Evolutionary conservation across 2,888 invertebrate genomes (phyloP), one percentile per base, ranked within the genome.

Genomic region (Notodonta dromedarius): DNA sequence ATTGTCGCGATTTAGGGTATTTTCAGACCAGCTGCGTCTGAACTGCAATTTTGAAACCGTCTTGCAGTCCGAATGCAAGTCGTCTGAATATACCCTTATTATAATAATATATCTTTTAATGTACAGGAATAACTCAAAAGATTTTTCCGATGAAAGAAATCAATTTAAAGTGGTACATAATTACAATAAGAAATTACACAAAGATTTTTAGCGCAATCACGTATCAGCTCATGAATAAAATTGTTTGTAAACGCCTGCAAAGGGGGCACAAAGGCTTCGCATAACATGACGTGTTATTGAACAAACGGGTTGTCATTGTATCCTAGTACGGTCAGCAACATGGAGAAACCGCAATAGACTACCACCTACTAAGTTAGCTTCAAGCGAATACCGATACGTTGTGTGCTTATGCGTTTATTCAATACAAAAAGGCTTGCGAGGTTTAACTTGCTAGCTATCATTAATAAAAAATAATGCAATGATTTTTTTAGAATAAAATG

Each of bases 281-380:
- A 74, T 73, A 78, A 79, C 68, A 69, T 71, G 67, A 24, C 24
- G 24, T 24, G 24, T 24, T 64, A 59, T 66, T 69, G 74, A 75
- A 65, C 71, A 68, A 77, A 80, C 78, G 62, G 66, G 74, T 80
- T 80, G 73, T 77, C 78, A 80, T 81, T 83, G 82, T 80, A 67
- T 65, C 60, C 60, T 64, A 62, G 63, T 69, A 69, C 46, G 40
- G 32, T n/a, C 56, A 60, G 61, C 61, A 68, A 52, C 57, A 61
- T 7, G 7, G 13, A 13, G 6, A 9, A 46, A 42, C 42, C 4
- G 42, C n/a, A n/a, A 5, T 46, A 46, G n/a, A 42, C 42, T 4
- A 11, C 42, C 9, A 11, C 42, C 42, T 42, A 42, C 42, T 42
- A 42, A 42, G 0, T 11, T 11, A 11, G 11, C 9, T 11, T 42